phyloP scores from a whole-genome alignment of 2,888 invertebrate species.

The Lasioglossum villosulum region DNA sequence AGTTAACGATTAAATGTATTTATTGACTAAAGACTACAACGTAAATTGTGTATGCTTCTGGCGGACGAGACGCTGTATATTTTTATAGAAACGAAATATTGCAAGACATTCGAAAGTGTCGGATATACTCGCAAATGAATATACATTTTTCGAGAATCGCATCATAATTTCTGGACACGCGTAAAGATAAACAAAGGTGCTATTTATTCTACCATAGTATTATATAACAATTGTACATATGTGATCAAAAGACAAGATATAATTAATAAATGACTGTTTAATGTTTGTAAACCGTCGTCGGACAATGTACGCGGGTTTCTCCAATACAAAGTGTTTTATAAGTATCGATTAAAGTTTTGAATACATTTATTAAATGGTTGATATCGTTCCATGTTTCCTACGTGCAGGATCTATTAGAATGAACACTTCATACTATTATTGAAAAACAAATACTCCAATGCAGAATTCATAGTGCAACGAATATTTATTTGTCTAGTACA shows the following conservation, averaged over 20 bases:
- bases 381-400: neutral
- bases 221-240: conserved; percentile 48
- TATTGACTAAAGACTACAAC: conserved; percentile 49
- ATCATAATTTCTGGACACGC: conserved; percentile 31
- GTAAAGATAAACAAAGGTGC: conserved; percentile 55
- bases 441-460: neutral
- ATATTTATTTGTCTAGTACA: conserved; percentile 24
- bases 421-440: neutral
- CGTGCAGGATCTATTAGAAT: neutral
- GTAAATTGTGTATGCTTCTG: conserved; percentile 17
- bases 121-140: conserved; percentile 20
- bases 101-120: conserved; percentile 7
- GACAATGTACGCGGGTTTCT: conserved; percentile 37
- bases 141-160: neutral
- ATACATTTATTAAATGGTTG: conserved; percentile 21
- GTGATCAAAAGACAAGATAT: conserved; percentile 20
- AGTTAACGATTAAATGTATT: conserved; percentile 41
- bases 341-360: conserved; percentile 45
- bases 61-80: conserved; percentile 24
- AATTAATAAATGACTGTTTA: conserved; percentile 25
- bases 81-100: conserved; percentile 35
- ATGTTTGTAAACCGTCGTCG: conserved; percentile 39
- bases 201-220: conserved; percentile 71
- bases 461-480: neutral
- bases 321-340: conserved; percentile 35